Evolutionary conservation across 2,797 vertebrate species (phyloP), one percentile per base, ranked within the genome.

Genomic region (Mareca strepera): DNA sequence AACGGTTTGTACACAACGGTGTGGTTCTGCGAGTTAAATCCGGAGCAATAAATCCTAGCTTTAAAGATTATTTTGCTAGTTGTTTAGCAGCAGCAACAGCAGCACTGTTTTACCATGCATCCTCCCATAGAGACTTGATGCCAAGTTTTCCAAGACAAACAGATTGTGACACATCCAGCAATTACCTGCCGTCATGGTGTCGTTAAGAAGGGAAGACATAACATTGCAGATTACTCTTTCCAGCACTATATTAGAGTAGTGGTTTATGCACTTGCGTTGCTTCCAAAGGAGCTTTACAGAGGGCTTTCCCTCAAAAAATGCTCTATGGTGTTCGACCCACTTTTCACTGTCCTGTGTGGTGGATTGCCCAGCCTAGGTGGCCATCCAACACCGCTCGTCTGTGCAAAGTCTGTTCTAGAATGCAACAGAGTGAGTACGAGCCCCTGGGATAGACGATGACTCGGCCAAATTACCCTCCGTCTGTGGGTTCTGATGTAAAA

Each of bases 21-120:
- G 94, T 97, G 97, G 96, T 98, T 98, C 98, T 98, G 96, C 92
- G 3, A 98, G 95, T 98, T 97, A 97, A 98, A 98, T 97, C 97
- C 73, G 93, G 98, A 98, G 98, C 98, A 98, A 98, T 98, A 98
- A 98, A 98, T 98, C 97, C 97, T 97, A 98, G 98, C 98, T 98
- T 98, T 98, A 98, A 98, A 93, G 96, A 94, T 98, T 93, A 94
- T 97, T 97, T 98, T 97, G 97, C 97, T 97, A 96, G 97, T 97
- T 98, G 97, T 97, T 96, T 96, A 97, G 96, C 96, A 97, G 94
- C 90, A 90, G 89, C 89, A 97, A 93, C 94, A 89, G 91, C 90
- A 97, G 93, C 92, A 88, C 91, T 92, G 73, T 96, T 97, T 95
- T 92, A 94, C 86, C 95, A 85, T 84, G 88, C 95, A 90, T 96